Conservation (phyloP, 2,113 vertebrate species). For the Electrona antarctica region DNA sequence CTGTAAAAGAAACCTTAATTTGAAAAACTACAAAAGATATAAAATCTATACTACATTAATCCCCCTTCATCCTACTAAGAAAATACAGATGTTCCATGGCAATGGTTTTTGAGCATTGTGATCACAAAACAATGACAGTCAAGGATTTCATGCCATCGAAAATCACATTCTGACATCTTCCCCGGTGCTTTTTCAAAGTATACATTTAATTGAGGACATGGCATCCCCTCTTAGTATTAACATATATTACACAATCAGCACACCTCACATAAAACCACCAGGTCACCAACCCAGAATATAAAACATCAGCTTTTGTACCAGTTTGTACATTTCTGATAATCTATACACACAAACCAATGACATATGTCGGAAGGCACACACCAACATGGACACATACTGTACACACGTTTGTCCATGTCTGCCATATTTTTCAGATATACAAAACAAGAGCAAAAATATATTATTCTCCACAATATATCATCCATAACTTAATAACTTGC, state of each 20-base stretch:
- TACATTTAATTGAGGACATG: conserved; percentile 49
- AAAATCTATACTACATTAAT: no score
- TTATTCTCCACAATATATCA: conserved; percentile 25
- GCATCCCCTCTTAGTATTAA: conserved; percentile 32
- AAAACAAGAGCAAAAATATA: conserved; percentile 31
- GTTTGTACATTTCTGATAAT: conserved; percentile 29
- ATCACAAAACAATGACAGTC: no score
- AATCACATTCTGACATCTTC: not conserved
- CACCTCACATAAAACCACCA: conserved; percentile 21
- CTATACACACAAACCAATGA: conserved; percentile 38
- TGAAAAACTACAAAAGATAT: no score
- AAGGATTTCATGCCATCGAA: no score
- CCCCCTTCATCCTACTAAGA: no score
- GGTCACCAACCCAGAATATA: conserved; percentile 15
- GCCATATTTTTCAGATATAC: conserved; percentile 28
- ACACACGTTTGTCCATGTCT: conserved; percentile 31
- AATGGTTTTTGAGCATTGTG: no score
- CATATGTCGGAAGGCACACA: conserved; percentile 54
- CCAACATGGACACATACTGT: conserved; percentile 35
- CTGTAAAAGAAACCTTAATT: no score
- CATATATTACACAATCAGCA: conserved; percentile 31
- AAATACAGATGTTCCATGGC: no score
- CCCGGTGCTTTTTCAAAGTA: conserved; percentile 1
- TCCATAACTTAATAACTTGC: conserved; percentile 1
- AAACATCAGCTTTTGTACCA: conserved; percentile 42